Evolutionary conservation across 2,888 invertebrate genomes (phyloP), one percentile per base, ranked within the genome.

Genomic region (Plagodis dolabraria): DNA sequence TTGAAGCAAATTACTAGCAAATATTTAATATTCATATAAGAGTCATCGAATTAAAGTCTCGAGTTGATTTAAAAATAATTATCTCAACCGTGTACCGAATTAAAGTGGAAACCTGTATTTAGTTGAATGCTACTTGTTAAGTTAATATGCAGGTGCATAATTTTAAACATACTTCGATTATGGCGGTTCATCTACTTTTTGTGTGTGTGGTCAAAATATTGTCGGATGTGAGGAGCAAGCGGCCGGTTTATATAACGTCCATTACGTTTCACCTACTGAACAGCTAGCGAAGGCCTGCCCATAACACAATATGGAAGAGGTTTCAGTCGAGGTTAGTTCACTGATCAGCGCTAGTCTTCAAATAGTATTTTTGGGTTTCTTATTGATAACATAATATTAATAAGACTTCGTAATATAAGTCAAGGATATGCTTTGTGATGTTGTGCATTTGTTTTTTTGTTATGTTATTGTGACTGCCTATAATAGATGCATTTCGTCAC

Each of bases 101-200:
- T 62, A 60, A 51, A 52, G 45, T 62, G 52, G 55, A 10, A 50
- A 67, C 67, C 68, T 55, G 67, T 62, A 64, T 69, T 67, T 67
- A 65, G 48, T 57, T 67, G 57, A 64, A 62, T 67, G 65, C 54
- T 63, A 63, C 63, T 63, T 66, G 59, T 67, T 63, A 60, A 65
- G 43, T 63, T 69, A 68, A 68, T 65, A 65, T 65, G 63, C 53
- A 60, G 52, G 68, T 65, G 53, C 64, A 64, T 63, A 49, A 63
- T 65, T 59, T 62, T 65, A 56, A 65, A 67, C 63, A 64, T 63
- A 67, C 68, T 53, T n/a, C 51, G 57, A 68, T 63, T 65, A 69
- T 65, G 60, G 52, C 50, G 45, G 42, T 44, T 58, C 65, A 67
- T 62, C 61, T 63, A 60, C 61, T 58, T 57, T 46, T 60, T 36